Evolutionary conservation across 2,888 invertebrate species (phyloP), one percentile per base, ranked within the genome.

Genomic region (Chydorus sphaericus): DNA sequence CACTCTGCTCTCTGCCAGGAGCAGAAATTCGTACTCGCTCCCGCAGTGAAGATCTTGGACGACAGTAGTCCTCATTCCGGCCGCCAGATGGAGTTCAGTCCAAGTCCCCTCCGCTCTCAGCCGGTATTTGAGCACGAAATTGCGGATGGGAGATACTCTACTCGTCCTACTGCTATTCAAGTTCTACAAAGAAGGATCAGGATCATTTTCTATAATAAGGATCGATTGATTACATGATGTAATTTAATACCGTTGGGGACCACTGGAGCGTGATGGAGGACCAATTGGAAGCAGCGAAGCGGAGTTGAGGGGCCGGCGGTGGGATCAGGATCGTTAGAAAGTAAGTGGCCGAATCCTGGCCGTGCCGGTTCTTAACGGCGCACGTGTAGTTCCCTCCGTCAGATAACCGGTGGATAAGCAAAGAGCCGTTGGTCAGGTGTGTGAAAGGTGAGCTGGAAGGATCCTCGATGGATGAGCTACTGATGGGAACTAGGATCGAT

Each of bases 1-100:
- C 61, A 92, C 75, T 65, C 87, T 79, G 71, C 92, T 92, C 69
- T 89, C 88, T 8, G 91, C 91, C 63, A 90, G 79, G 65, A 92
- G 84, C 63, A 91, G 77, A 64, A 92, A 77, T 67, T 90, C 86
- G 72, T 92, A 93, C 16, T 75, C 76, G n/a, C 70, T 73, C 58
- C 78, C 79, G 60, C 74, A 74, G 4, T 70, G 70, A 31, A 75
- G 71, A 64, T 70, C 77, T 48, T 74, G 72, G 33, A 77, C 63
- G 20, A 73, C 68, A 61, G 73, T 77, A n/a, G 75, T 75, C 55
- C 71, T 70, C 31, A 77, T 67, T 8, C 74, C 18, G 28, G 49
- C 37, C 26, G 49, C 23, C 14, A 55, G 48, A 4, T 20, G 31
- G 23, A 16, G 23, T n/a, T 55, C 36, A 4, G 23, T 16, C 55